Percentiles rank a stretch among this genome's conserved stretches.
phyloP scores from a whole-genome alignment of 2,888 invertebrate species.

The Tachystola acroxantha region DNA sequence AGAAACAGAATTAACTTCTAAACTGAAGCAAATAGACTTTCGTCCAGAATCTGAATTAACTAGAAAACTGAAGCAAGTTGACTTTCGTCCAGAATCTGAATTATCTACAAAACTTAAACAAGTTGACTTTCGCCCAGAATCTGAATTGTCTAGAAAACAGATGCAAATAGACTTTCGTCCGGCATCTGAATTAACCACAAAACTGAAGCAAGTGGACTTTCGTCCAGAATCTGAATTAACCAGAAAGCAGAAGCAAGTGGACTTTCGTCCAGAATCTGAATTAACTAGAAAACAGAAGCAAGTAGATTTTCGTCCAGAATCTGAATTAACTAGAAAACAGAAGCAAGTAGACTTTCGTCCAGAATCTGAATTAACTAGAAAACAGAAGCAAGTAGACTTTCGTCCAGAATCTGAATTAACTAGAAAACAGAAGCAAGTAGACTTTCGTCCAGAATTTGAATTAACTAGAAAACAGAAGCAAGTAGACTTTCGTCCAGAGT shows the following conservation, averaged over 20 bases:
- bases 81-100: background rate
- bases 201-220: background rate
- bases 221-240: no score
- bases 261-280: background rate
- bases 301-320: background rate
- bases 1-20: background rate
- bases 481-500: background rate
- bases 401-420: no score
- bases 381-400: background rate
- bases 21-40: background rate
- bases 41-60: no score
- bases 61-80: background rate
- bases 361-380: no score
- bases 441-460: background rate
- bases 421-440: background rate
- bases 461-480: no score
- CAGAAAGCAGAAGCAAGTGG: background rate
- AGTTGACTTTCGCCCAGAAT: background rate
- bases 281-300: no score
- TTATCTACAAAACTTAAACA: no score
- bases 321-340: no score
- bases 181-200: no score
- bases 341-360: background rate
- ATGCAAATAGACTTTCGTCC: background rate
- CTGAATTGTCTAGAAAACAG: no score